A percentile compares a stretch with the other conserved stretches of the same genome.
Conservation (phyloP, 2,113 vertebrate genomes). For the Perca schrenkii region DNA sequence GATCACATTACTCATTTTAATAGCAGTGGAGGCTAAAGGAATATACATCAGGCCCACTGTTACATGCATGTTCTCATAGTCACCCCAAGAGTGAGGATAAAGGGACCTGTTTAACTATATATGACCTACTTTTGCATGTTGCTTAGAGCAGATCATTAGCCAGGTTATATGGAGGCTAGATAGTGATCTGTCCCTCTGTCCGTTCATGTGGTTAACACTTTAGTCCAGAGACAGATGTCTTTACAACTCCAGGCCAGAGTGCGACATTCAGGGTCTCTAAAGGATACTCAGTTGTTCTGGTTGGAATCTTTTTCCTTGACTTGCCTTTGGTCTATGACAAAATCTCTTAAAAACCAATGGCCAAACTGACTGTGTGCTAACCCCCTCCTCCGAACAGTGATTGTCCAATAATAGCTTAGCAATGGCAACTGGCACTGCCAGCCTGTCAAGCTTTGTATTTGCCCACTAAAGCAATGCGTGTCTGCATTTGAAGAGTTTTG, state of each 20-base stretch:
- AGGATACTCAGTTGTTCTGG: not conserved
- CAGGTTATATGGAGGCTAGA: not conserved
- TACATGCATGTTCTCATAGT: constrained; percentile 6
- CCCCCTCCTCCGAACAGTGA: not conserved
- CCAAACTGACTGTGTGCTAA: not conserved
- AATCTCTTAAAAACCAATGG: not conserved
- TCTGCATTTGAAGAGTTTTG: too few relatives aligned
- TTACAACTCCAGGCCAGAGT: not conserved
- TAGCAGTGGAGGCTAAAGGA: constrained; percentile 1
- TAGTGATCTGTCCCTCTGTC: not conserved
- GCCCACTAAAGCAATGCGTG: not conserved
- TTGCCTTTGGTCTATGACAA: not conserved
- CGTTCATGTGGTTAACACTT: not conserved
- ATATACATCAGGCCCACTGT: not conserved
- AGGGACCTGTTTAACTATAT: not conserved
- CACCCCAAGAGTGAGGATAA: not conserved
- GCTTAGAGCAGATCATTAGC: not conserved
- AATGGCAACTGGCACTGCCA: not conserved
- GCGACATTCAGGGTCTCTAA: not conserved
- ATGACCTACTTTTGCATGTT: not conserved
- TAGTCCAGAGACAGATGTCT: not conserved
- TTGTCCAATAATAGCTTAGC: constrained; percentile 4
- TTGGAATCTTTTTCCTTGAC: not conserved
- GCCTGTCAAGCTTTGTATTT: not conserved
- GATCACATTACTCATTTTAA: constrained; percentile 39